Conservation (phyloP, 2,113 vertebrate species). For the Melospiza georgiana region DNA sequence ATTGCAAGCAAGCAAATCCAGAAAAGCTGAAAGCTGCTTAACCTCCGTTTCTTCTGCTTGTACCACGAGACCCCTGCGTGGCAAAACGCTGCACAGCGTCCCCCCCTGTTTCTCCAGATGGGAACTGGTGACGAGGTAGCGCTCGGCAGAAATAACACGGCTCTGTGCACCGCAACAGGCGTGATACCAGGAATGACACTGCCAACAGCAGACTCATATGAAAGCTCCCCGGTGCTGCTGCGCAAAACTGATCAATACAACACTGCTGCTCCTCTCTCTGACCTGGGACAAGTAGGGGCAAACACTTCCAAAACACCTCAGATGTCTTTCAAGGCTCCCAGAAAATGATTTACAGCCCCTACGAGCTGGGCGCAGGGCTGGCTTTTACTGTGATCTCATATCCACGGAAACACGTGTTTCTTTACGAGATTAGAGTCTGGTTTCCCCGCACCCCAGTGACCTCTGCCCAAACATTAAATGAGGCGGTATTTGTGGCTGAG, state of each 20-base stretch:
- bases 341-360: not conserved
- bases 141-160: not conserved
- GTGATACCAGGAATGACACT: not conserved
- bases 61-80: too few relatives aligned
- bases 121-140: not conserved
- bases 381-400: not conserved
- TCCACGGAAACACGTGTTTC: not conserved
- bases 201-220: fast-evolving
- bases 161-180: not conserved
- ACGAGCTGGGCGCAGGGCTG: not conserved
- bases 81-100: fast-evolving
- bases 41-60: not conserved
- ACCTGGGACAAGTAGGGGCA: not conserved
- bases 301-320: not conserved
- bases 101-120: fast-evolving
- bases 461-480: not conserved
- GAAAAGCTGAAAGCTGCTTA: not conserved
- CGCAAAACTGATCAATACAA: too few relatives aligned
- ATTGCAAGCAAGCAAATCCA: not conserved
- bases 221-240: not conserved
- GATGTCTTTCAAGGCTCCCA: not conserved
- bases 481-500: not conserved
- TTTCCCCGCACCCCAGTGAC: not conserved
- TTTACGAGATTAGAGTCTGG: fast-evolving
- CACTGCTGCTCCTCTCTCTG: not conserved